Evolutionary conservation across 2,888 invertebrate species (phyloP).

Genomic region (Baronia brevicornis): DNA sequence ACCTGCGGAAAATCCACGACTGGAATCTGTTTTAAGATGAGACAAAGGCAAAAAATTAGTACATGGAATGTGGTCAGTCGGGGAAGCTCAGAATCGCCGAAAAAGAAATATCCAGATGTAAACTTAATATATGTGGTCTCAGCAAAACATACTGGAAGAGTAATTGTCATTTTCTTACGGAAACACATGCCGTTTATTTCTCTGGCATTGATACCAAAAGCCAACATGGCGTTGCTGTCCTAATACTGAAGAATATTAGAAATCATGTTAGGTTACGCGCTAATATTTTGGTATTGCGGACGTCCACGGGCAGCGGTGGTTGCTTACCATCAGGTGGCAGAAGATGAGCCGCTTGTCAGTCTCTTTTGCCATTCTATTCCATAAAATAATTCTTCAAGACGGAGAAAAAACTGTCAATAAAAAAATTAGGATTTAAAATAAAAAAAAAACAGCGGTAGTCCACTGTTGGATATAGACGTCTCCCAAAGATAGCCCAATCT

Average conservation of each 20-base stretch:
- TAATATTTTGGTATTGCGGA: too few relatives aligned
- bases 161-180: conserved; percentile 17
- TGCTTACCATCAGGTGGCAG: too few relatives aligned
- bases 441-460: too few relatives aligned
- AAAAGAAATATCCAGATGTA: conserved; percentile 16
- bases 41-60: conserved; percentile 15
- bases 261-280: too few relatives aligned
- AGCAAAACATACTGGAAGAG: conserved; percentile 21
- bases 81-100: conserved; percentile 19
- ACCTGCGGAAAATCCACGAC: conserved; percentile 18
- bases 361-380: too few relatives aligned
- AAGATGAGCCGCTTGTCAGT: too few relatives aligned
- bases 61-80: conserved; percentile 19
- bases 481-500: too few relatives aligned
- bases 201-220: conserved; percentile 14
- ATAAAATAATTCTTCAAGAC: too few relatives aligned
- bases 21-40: conserved; percentile 16
- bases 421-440: too few relatives aligned
- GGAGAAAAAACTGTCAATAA: too few relatives aligned
- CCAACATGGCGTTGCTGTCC: conserved; percentile 13
- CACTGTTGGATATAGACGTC: too few relatives aligned
- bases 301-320: too few relatives aligned
- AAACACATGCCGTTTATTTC: conserved; percentile 11
- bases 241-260: conserved; percentile 8
- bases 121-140: conserved; percentile 15